phyloP scores from a whole-genome alignment of 2,113 vertebrate species.

The Vidua macroura region DNA sequence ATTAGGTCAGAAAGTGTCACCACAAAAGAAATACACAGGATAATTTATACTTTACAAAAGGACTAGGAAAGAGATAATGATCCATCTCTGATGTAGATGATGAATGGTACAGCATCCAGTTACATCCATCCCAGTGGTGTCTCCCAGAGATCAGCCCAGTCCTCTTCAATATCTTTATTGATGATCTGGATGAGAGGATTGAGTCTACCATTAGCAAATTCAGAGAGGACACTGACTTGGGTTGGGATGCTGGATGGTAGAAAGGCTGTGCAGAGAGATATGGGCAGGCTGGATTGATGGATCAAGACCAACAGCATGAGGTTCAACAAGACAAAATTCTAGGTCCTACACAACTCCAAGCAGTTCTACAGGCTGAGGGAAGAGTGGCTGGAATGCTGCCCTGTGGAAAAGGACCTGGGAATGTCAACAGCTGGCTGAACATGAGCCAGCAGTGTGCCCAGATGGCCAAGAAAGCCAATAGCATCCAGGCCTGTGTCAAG shows the following conservation, averaged over 20 bases:
- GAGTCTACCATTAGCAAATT: background rate
- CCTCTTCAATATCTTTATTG: background rate
- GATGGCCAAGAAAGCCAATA: background rate
- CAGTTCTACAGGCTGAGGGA: background rate
- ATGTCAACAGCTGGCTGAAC: background rate
- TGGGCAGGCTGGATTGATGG: background rate
- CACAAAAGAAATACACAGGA: background rate
- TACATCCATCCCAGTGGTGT: background rate
- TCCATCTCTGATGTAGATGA: background rate
- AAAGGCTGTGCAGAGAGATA: background rate
- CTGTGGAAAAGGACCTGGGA: background rate
- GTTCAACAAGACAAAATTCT: background rate
- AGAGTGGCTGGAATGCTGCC: background rate
- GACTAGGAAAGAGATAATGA: background rate
- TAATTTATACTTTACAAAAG: background rate
- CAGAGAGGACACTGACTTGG: accelerated
- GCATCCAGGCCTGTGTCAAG: background rate
- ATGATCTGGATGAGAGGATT: background rate
- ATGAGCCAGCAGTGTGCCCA: background rate
- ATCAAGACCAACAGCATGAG: background rate
- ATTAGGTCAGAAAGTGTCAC: background rate
- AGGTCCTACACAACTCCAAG: background rate
- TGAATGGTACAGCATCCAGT: background rate
- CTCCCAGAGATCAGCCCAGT: background rate
- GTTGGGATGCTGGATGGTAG: background rate